phyloP scores from a whole-genome alignment of 53 echinoderm and acorn worm species.

The Arbacia lixula region DNA sequence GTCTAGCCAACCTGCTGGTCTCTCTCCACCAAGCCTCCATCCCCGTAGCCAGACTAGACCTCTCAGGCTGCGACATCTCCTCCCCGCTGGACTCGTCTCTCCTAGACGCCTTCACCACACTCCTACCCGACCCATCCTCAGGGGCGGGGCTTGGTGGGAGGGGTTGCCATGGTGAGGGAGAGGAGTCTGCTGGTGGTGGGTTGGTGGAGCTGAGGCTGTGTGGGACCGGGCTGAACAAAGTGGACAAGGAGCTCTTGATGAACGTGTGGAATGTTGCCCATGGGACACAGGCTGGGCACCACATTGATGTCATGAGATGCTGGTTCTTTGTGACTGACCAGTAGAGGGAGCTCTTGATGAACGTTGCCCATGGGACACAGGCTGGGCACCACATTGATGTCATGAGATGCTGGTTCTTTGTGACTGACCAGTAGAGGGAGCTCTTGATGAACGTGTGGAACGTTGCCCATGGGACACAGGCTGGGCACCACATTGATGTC shows the following conservation, averaged over 20 bases:
- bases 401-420: conserved; percentile 59
- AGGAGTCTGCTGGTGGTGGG: background rate
- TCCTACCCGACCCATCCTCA: conserved; percentile 19
- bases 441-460: conserved; percentile 85
- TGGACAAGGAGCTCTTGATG: conserved; percentile 76
- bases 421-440: conserved; percentile 60
- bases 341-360: too few relatives aligned
- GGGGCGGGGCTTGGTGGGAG: background rate
- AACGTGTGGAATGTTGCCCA: conserved; percentile 85
- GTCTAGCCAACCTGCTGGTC: conserved; percentile 66
- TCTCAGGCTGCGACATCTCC: conserved; percentile 74
- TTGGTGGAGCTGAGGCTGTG: conserved; percentile 68
- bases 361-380: conserved; percentile 68
- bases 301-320: conserved; percentile 68
- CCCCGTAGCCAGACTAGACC: conserved; percentile 59
- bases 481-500: conserved; percentile 71
- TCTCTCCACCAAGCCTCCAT: conserved; percentile 31
- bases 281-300: conserved; percentile 64
- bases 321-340: conserved; percentile 51
- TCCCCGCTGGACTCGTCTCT: conserved; percentile 68
- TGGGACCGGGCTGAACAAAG: conserved; percentile 69
- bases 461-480: conserved; percentile 65
- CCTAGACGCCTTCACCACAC: conserved; percentile 49
- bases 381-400: conserved; percentile 71
- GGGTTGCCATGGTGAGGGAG: conserved; percentile 29